Evolutionary conservation across 2,888 invertebrate species (phyloP), one percentile per base, ranked within the genome.

Genomic region (Busseola fusca): DNA sequence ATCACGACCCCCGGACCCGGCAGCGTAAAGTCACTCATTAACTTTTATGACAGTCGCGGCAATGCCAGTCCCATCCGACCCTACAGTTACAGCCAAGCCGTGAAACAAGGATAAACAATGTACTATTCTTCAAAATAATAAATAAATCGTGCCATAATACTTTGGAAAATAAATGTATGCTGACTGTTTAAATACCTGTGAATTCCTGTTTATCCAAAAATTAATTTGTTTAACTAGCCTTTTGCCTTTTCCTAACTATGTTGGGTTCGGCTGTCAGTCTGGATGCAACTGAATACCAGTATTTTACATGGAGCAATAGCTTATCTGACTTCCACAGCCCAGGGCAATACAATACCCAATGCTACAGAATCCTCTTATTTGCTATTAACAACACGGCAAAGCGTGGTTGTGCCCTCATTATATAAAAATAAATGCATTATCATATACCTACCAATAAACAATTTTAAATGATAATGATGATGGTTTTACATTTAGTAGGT

Each of bases 1-100:
- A 88, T 89, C 57, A 90, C 94, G 1, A 95, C 95, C 0, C 95
- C 95, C 0, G 94, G 94, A 1, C 93, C 93, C 0, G 94, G 95
- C 34, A 92, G 87, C 64, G 95, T 95, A 0, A 91, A 95, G 75
- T 90, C 92, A 40, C 90, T 95, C 4, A 81, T 95, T 65, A 93
- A 89, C 67, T 95, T 91, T 86, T 95, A 95, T 81, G 93, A 95
- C 66, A 92, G 90, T 67, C 93, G 92, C 75, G 95, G 95, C 42
- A 93, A 94, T 73, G 93, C 86, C 1, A 95, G 95, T 67, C 88
- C 87, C 0, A 94, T 95, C 64, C 90, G 95, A 21, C 95, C 95
- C 0, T 93, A 95, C 85, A 91, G 90, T 64, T 95, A 95, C 86
- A 94, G 94, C 69, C 92, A 93, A 80, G 94, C 95, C 40, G 95